Evolutionary conservation across 1,140 invertebrate genomes (phyloP).

Genomic region (Nephila pilipes): DNA sequence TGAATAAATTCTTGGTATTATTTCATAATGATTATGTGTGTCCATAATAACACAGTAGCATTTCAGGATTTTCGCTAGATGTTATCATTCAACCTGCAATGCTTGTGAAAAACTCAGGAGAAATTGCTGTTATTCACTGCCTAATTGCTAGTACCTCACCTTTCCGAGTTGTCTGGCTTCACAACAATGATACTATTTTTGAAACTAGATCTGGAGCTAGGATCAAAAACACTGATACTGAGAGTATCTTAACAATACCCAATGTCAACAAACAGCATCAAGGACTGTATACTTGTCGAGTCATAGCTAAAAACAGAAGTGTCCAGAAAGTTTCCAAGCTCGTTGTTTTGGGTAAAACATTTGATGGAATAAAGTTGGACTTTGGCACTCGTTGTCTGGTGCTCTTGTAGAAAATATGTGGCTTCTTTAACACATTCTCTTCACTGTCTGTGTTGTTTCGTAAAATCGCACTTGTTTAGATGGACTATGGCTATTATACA

Average conservation of each 20-base stretch:
- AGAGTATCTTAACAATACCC: slow-evolving; percentile 54
- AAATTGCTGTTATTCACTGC: slow-evolving; percentile 47
- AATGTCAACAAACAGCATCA: slow-evolving; percentile 55
- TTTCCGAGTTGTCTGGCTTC: slow-evolving; percentile 69
- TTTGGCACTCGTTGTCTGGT: slow-evolving; percentile 60
- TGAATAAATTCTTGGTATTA: background rate
- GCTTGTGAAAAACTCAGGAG: slow-evolving; percentile 61
- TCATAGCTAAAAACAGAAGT: slow-evolving; percentile 73
- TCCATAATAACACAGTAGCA: slow-evolving; percentile 64
- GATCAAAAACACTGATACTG: slow-evolving; percentile 63
- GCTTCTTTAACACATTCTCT: slow-evolving; percentile 47
- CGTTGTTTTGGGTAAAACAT: slow-evolving; percentile 70
- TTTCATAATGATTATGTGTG: slow-evolving; percentile 8
- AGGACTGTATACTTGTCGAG: slow-evolving; percentile 74
- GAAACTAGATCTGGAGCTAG: slow-evolving; percentile 38
- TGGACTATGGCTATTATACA: background rate
- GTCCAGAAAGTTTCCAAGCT: slow-evolving; percentile 74
- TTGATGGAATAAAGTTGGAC: slow-evolving; percentile 33
- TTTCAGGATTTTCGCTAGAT: slow-evolving; percentile 61
- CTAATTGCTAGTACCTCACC: slow-evolving; percentile 48
- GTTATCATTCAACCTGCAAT: slow-evolving; percentile 52
- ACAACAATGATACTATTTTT: slow-evolving; percentile 74
- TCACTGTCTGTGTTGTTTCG: background rate
- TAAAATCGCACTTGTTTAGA: background rate
- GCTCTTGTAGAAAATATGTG: slow-evolving; percentile 32